A percentile compares a stretch with the other conserved stretches of the same genome.
Evolutionary conservation across 2,113 vertebrate genomes (phyloP).

Genomic region (Aix galericulata): DNA sequence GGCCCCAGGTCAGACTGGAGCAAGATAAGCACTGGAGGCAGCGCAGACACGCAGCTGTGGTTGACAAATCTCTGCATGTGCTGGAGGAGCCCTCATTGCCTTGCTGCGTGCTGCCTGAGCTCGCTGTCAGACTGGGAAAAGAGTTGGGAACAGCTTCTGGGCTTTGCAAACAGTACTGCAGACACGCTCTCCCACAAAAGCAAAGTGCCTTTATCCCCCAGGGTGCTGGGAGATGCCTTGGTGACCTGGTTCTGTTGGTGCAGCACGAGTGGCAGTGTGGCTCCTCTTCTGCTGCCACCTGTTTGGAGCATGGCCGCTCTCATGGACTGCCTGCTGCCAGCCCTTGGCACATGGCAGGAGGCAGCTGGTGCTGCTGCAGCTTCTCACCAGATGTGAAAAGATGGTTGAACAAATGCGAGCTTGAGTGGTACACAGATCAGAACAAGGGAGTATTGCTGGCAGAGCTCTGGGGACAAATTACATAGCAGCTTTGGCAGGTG

Average conservation of each 20-base stretch:
- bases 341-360: rapidly evolving
- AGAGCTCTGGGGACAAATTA: conserved; percentile 5
- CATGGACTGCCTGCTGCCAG: background rate
- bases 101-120: background rate
- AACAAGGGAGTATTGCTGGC: background rate
- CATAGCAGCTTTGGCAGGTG: background rate
- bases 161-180: background rate
- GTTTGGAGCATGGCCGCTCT: background rate
- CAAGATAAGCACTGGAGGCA: background rate
- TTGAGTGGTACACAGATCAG: background rate
- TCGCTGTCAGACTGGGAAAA: background rate
- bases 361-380: conserved; percentile 16
- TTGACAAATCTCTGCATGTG: background rate
- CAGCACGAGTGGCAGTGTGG: background rate
- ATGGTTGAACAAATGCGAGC: background rate
- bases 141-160: background rate
- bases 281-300: background rate
- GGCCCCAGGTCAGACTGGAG: background rate
- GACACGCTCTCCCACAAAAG: background rate
- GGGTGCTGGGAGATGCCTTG: background rate
- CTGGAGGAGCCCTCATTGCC: background rate
- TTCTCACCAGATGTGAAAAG: background rate
- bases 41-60: too few relatives aligned
- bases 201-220: background rate
- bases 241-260: background rate